A percentile compares a stretch with the other conserved stretches of the same genome.
Evolutionary conservation across 2,797 vertebrate species (phyloP).

Genomic region (Pelodytes ibericus): DNA sequence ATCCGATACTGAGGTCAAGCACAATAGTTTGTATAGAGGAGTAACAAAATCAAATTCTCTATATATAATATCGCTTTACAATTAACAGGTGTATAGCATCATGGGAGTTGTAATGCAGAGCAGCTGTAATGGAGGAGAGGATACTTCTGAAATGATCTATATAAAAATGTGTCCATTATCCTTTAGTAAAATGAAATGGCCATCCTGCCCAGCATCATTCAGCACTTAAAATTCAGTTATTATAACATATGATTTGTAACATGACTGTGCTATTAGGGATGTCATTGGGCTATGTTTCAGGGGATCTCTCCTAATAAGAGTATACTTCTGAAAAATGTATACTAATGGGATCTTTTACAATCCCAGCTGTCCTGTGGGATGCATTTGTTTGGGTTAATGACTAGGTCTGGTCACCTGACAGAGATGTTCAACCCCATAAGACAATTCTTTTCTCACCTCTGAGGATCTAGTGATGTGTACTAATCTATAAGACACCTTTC

Average conservation of each 20-base stretch:
- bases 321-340: background rate
- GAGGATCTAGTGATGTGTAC: conserved; percentile 15
- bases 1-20: no score
- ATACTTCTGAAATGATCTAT: background rate
- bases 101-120: background rate
- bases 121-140: background rate
- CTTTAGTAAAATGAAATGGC: background rate
- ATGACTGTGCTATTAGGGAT: background rate
- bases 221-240: conserved; percentile 4
- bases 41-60: no score
- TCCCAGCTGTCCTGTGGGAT: background rate
- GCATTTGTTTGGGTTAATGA: background rate
- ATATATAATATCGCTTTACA: no score
- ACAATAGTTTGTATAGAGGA: no score
- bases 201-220: background rate
- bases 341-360: background rate
- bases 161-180: background rate
- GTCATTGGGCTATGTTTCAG: background rate
- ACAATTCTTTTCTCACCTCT: background rate
- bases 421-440: background rate
- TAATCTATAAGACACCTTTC: conserved; percentile 41
- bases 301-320: background rate
- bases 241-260: background rate
- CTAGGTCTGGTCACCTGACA: background rate
- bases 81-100: no score